phyloP scores from a whole-genome alignment of 2,888 invertebrate genomes.

The Acholoe squamosa region DNA sequence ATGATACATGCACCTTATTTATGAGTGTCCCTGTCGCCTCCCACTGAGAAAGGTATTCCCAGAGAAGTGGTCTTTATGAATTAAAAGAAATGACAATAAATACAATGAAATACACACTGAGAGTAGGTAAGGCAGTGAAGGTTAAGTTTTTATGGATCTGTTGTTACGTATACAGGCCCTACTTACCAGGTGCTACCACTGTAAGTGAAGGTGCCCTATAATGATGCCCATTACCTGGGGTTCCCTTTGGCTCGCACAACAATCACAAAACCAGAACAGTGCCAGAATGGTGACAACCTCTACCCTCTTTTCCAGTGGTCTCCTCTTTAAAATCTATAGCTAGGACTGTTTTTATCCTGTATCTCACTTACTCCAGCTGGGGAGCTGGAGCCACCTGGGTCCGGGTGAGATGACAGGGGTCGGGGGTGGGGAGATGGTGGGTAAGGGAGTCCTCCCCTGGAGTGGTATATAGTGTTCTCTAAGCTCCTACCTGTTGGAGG shows the following conservation, averaged over 20 bases:
- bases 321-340: not conserved
- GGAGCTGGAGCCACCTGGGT: not conserved
- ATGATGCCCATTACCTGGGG: not conserved
- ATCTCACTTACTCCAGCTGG: not conserved
- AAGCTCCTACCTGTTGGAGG: not conserved
- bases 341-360: not conserved
- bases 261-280: not conserved
- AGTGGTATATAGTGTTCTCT: not conserved
- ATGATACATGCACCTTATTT: not conserved
- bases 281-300: slow-evolving; percentile 25
- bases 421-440: too few relatives aligned
- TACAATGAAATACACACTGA: not conserved
- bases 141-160: not conserved
- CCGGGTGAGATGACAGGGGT: too few relatives aligned
- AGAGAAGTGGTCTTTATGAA: not conserved
- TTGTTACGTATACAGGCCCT: not conserved
- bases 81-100: not conserved
- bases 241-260: not conserved
- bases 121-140: not conserved
- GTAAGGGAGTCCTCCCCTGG: not conserved
- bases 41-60: not conserved
- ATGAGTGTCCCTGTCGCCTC: not conserved
- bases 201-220: not conserved
- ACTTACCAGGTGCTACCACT: not conserved
- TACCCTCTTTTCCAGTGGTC: slow-evolving; percentile 15